A percentile compares a stretch with the other conserved stretches of the same genome.
phyloP scores from a whole-genome alignment of 2,113 vertebrate species.

The Lamprotornis superbus region DNA sequence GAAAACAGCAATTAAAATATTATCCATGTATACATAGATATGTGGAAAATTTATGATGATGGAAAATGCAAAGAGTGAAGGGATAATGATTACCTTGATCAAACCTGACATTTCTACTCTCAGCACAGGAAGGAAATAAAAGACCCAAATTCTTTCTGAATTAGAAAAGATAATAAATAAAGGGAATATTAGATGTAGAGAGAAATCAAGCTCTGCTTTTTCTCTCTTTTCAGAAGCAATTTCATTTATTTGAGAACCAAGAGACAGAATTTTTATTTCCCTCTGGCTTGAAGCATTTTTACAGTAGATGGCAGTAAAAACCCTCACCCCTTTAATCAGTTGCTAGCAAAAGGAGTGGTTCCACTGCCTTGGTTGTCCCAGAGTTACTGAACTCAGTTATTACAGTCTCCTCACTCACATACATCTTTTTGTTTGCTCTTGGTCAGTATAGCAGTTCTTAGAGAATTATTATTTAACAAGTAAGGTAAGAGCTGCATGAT shows the following conservation, averaged over 20 bases:
- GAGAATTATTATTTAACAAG: background rate
- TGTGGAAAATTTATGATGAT: background rate
- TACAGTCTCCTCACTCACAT: background rate
- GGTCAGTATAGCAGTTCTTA: background rate
- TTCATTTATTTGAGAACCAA: background rate
- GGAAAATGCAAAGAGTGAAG: background rate
- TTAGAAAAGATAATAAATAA: background rate
- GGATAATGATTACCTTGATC: background rate
- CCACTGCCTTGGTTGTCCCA: background rate
- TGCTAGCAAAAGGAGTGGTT: background rate
- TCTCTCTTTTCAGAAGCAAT: background rate
- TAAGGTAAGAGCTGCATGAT: background rate
- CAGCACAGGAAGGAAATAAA: background rate
- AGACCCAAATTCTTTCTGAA: background rate
- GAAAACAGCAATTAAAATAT: background rate
- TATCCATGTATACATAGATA: background rate
- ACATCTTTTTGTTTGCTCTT: background rate
- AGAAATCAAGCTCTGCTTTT: background rate
- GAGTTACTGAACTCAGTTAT: background rate
- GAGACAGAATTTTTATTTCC: background rate
- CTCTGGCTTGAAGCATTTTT: background rate
- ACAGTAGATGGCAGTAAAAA: constrained; percentile 68
- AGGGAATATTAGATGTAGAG: background rate
- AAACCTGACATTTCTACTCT: background rate
- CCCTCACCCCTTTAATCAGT: background rate